These are phyloP conservation scores for Ctenicera cuprea DNA, from an alignment of 2,888 invertebrate genomes.

Conservation along the genomic window DNA sequence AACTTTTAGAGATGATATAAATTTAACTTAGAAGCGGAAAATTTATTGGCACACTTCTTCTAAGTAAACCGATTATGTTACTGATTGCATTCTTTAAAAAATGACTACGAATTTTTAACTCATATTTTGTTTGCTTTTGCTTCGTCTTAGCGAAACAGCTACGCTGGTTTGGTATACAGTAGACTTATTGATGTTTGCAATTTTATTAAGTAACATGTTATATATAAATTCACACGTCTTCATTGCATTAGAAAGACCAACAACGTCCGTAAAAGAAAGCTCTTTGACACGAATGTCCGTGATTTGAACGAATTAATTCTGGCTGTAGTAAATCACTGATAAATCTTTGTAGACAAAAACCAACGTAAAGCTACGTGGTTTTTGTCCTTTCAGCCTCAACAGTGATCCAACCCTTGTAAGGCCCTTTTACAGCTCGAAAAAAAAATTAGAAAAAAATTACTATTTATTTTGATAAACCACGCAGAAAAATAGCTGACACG, in stretches of 20 bases:
- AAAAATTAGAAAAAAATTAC: background rate
- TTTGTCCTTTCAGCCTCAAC: conserved; percentile 17
- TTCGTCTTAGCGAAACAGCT: background rate
- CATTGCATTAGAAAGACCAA: conserved; percentile 30
- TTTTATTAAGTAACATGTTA: background rate
- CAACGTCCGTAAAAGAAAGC: conserved; percentile 22
- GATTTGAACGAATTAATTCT: conserved; percentile 38
- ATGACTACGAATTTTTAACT: conserved; percentile 14
- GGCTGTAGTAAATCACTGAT: conserved; percentile 29
- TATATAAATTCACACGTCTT: conserved; percentile 24
- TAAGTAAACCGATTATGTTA: conserved; percentile 34
- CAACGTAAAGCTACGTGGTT: conserved; percentile 13
- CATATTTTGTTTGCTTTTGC: background rate
- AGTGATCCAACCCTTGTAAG: conserved; percentile 3
- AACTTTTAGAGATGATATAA: conserved; percentile 33
- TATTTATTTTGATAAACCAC: background rate
- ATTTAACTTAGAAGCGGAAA: conserved; percentile 25
- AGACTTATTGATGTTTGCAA: background rate
- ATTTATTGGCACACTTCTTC: conserved; percentile 28
- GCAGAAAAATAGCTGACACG: background rate
- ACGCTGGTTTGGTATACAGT: background rate
- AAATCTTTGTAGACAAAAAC: conserved; percentile 25
- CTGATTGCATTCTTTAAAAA: conserved; percentile 25
- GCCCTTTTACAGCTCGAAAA: background rate
- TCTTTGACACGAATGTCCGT: conserved; percentile 29